phyloP scores from a whole-genome alignment of 2,888 invertebrate genomes.

The Cyaniris semiargus region DNA sequence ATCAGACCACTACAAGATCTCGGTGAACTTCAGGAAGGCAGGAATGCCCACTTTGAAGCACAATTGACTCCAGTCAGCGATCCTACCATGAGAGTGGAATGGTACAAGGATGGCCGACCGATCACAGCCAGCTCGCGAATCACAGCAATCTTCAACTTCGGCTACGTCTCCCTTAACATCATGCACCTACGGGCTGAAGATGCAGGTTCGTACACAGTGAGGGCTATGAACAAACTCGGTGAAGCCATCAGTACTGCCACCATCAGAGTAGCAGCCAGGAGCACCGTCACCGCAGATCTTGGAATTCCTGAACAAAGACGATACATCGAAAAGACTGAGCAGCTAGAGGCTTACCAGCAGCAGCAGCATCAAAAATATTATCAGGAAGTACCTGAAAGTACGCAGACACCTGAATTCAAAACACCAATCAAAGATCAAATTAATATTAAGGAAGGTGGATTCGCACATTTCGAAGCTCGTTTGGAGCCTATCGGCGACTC shows the following conservation, averaged over 20 bases:
- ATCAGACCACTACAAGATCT: conserved; percentile 92
- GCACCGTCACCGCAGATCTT: conserved; percentile 91
- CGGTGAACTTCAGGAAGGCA: conserved; percentile 93
- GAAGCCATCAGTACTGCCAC: conserved; percentile 93
- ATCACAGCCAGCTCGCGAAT: conserved; percentile 98
- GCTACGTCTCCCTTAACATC: conserved; percentile 98
- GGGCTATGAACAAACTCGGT: conserved; percentile 94
- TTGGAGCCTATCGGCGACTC: conserved; percentile 96
- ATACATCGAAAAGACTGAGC: conserved; percentile 95
- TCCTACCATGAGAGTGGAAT: conserved; percentile 96
- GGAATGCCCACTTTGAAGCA: conserved; percentile 95
- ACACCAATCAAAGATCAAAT: conserved; percentile 93
- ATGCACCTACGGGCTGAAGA: conserved; percentile 99
- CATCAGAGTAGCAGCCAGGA: conserved; percentile 87
- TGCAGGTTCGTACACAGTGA: conserved; percentile 95
- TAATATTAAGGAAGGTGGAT: conserved; percentile 93
- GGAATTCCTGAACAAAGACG: conserved; percentile 94
- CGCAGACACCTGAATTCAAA: conserved; percentile 91
- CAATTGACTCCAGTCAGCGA: conserved; percentile 95
- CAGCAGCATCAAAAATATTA: conserved; percentile 89
- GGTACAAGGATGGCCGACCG: conserved; percentile 96
- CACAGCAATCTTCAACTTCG: conserved; percentile 99
- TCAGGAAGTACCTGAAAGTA: conserved; percentile 89
- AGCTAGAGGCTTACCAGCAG: conserved; percentile 93
- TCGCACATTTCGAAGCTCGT: conserved; percentile 97